A percentile compares a stretch with the other conserved stretches of the same genome.
phyloP scores from a whole-genome alignment of 2,113 vertebrate genomes.

The Athene noctua region DNA sequence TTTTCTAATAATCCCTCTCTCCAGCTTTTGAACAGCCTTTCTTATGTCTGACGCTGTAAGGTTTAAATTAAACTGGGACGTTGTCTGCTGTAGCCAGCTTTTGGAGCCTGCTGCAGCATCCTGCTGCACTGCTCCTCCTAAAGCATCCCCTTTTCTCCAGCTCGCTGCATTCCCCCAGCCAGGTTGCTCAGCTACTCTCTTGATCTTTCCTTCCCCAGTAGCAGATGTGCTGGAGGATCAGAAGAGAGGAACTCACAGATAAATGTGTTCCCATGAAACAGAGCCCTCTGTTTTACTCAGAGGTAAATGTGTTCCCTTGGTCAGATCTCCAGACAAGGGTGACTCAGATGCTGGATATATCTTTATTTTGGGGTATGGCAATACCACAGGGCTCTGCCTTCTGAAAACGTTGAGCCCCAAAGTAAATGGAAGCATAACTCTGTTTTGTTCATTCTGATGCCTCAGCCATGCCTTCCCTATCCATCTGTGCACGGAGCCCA shows the following conservation, averaged over 20 bases:
- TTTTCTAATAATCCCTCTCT: slow-evolving; percentile 23
- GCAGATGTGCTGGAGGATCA: background rate
- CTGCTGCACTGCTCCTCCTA: background rate
- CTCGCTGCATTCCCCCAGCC: background rate
- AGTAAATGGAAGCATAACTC: background rate
- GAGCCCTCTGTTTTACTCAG: background rate
- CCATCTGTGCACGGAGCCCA: background rate
- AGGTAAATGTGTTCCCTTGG: background rate
- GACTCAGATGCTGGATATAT: background rate
- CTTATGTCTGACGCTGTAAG: slow-evolving; percentile 3
- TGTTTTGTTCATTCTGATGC: background rate
- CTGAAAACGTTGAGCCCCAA: background rate
- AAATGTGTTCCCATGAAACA: background rate
- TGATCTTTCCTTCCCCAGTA: background rate
- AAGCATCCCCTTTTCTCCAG: background rate
- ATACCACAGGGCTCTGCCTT: background rate
- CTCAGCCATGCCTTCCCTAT: background rate
- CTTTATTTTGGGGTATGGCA: background rate
- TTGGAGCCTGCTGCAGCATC: background rate
- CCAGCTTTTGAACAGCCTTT: slow-evolving; percentile 4
- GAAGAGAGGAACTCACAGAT: background rate
- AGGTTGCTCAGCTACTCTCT: background rate
- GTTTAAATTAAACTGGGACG: slow-evolving; percentile 29
- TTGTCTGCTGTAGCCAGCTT: background rate
- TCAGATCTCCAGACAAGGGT: background rate